Percentiles rank a stretch among this genome's conserved stretches.
These are phyloP conservation scores for Brachionichthys hirsutus DNA, from an alignment of 2,113 vertebrate genomes.

Conservation along the genomic window DNA sequence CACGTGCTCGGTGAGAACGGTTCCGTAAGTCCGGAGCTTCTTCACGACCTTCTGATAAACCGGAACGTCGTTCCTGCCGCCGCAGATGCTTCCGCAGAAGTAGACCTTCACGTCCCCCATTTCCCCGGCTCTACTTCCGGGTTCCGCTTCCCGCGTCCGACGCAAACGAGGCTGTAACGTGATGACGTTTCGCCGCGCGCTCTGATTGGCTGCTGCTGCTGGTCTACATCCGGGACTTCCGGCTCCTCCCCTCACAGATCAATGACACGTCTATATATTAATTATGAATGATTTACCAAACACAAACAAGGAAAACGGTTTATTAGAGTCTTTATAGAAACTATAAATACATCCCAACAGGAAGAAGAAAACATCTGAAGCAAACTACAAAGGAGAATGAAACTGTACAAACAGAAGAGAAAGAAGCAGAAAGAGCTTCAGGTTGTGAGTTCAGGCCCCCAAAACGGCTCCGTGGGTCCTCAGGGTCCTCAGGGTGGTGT, in stretches of 20 bases:
- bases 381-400: neutral
- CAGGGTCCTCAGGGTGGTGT: constrained; percentile 77
- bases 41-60: constrained; percentile 54
- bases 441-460: neutral
- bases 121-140: neutral
- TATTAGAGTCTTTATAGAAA: constrained; percentile 32
- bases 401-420: neutral
- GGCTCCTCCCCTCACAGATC: no score
- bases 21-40: constrained; percentile 47
- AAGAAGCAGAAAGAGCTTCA: neutral
- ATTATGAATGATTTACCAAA: no score
- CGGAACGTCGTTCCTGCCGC: constrained; percentile 53
- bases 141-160: neutral
- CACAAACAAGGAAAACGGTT: neutral
- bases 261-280: no score
- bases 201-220: constrained; percentile 16
- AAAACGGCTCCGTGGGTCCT: constrained; percentile 54
- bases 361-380: neutral
- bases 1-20: constrained; percentile 66
- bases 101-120: constrained; percentile 48
- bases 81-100: constrained; percentile 67
- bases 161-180: neutral
- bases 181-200: neutral
- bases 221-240: neutral
- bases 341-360: constrained; percentile 30